Base-by-base conservation (phyloP, 2,797 vertebrate genomes). In the Echeneis naucrates region DNA sequence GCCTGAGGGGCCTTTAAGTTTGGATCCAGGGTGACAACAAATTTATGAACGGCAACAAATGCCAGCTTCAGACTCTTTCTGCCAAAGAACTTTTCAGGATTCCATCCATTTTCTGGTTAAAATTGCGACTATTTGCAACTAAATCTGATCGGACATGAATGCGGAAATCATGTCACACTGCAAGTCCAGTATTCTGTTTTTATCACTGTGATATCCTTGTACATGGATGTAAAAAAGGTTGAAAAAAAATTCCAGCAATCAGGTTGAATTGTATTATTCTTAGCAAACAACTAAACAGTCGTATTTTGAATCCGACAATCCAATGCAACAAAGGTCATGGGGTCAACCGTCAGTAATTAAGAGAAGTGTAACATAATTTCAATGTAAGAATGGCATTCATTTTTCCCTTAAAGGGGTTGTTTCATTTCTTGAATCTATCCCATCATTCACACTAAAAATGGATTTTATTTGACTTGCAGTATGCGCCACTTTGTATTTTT, bases 311-410 rank as follows among this genome's bases (percentile, higher is more conserved):
- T 1, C 8, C 4, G 30, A 30, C 1, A 7, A 47, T 53, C 9
- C 1, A 24, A 51, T 53, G 2, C 17, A 37, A 53, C 17, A n/a
- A 27, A 70, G 72, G 61, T 75, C 57, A 61, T 23, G 53, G 10
- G 74, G 60, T 72, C 63, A 68, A 6, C 8, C 1, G 9, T 47
- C 1, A 52, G 30, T 30, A 30, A 30, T 30, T 30, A 30, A 30
- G 30, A 30, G 30, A 30, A 30, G 30, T 30, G n/a, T 6, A 30
- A 3, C 30, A 6, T 33, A 8, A 7, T 4, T 7, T 33, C 32
- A 4, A 9, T 33, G 9, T 9, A 33, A 8, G 32, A 33, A 33
- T 33, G 32, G 14, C 4, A 40, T 12, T 2, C 14, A 35, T 37
- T 19, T 54, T 0, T 9, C 2, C 2, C 8, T 45, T 12, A 4